These are phyloP conservation scores for Megaceryle torquata DNA, from an alignment of 2,113 vertebrate species.

Conservation along the genomic window DNA sequence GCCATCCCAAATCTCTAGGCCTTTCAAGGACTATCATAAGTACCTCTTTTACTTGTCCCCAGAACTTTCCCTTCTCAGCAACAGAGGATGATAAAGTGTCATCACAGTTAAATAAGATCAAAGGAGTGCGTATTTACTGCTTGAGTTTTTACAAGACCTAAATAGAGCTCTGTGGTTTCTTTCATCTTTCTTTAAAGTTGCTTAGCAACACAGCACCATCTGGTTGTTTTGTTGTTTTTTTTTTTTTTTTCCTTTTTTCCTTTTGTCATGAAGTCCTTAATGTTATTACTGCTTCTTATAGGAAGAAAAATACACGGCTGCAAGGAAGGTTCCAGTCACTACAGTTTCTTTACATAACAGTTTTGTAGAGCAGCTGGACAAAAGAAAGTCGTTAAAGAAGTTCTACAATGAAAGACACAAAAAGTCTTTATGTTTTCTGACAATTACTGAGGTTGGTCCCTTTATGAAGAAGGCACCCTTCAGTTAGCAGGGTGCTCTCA, in stretches of 20 bases:
- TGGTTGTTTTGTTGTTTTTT: not conserved
- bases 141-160: conserved; percentile 5
- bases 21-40: not conserved
- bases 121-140: conserved; percentile 40
- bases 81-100: conserved; percentile 11
- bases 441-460: not conserved
- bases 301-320: not conserved
- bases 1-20: not conserved
- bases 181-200: conserved; percentile 55
- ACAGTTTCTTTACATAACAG: conserved; percentile 4
- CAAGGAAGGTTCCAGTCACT: not conserved
- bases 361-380: not conserved
- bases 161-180: conserved; percentile 33
- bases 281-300: not conserved
- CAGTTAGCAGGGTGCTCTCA: not conserved
- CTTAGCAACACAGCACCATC: conserved; percentile 45
- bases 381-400: not conserved
- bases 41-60: not conserved
- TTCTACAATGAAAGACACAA: not conserved
- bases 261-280: conserved; percentile 7
- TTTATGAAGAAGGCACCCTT: not conserved
- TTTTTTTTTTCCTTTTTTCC: not conserved
- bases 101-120: conserved; percentile 38
- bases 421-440: not conserved
- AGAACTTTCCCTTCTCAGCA: conserved; percentile 2